Evolutionary conservation across 1,140 invertebrate genomes (phyloP).

Genomic region (Drosophila lini): DNA sequence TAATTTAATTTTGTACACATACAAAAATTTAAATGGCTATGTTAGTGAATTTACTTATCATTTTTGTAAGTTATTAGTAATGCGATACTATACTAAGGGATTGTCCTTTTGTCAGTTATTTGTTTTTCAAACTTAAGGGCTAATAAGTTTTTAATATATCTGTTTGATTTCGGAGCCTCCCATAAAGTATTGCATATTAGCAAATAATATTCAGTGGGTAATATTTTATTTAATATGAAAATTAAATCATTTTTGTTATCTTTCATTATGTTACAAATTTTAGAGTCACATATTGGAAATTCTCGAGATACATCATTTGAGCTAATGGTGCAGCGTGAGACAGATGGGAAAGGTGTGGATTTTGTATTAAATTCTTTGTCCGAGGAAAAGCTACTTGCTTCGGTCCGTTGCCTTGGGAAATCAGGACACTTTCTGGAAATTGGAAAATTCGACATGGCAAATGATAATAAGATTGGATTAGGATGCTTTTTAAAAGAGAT

Average conservation of each 20-base stretch:
- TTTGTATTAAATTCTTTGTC: conserved; percentile 89
- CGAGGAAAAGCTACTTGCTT: conserved; percentile 89
- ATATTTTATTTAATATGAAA: not conserved
- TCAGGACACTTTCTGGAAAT: conserved; percentile 91
- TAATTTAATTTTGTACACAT: not conserved
- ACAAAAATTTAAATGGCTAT: no score
- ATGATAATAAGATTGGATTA: conserved; percentile 88
- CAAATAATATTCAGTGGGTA: not conserved
- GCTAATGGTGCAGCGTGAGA: conserved; percentile 86
- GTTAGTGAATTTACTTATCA: not conserved
- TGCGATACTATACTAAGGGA: not conserved
- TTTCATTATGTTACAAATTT: not conserved
- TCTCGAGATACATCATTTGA: conserved; percentile 88
- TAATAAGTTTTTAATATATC: no score
- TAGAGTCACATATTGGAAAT: conserved; percentile 87
- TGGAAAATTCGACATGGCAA: conserved; percentile 90
- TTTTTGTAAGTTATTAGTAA: not conserved
- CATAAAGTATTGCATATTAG: no score
- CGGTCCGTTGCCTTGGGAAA: conserved; percentile 90
- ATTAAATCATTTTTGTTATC: not conserved
- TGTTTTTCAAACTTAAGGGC: not conserved
- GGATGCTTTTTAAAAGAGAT: conserved; percentile 92
- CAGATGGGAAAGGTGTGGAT: conserved; percentile 88
- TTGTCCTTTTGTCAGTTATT: not conserved
- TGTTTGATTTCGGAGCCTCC: no score